Evolutionary conservation across 2,888 invertebrate species (phyloP), one percentile per base, ranked within the genome.

Genomic region (Sinopyrophorus schimmeli): DNA sequence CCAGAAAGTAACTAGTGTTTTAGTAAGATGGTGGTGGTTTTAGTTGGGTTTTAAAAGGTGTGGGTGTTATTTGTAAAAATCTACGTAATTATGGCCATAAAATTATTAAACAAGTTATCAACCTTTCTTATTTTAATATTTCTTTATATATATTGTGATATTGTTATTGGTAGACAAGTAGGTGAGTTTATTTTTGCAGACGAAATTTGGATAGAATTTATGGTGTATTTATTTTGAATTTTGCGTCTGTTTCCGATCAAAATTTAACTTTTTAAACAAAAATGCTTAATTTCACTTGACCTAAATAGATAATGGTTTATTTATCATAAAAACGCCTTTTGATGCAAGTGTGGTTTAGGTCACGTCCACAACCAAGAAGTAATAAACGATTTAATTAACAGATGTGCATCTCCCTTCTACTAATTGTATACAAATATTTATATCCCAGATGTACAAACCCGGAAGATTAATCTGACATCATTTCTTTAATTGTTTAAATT

Each of bases 321-420:
- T 28, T 32, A 30, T 41, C 30, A 16, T 24, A 17, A 12, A 41
- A 46, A 46, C 24, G 18, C n/a, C 23, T 30, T 16, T 37, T 27
- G 16, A 6, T 6, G 9, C 21, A 26, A 38, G 9, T n/a, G 12
- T 27, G 32, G 10, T 34, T 47, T 32, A 47, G 34, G 24, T 47
- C 47, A 47, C 27, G 23, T 47, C 26, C 47, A 23, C 31, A 40
- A 41, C 21, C 12, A 32, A 6, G 20, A 7, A 18, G 18, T 23
- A 27, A 46, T 38, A 37, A 40, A 42, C 41, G 51, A 52, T 47
- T 21, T 47, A 38, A 47, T 47, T 37, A 47, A 35, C 51, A 52
- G 51, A 52, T 52, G 51, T 46, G 26, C 26, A 16, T 42, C 37
- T 47, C 46, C 37, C 37, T 18, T 26, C 38, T 20, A 4, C 10